Evolutionary conservation across 2,888 invertebrate species (phyloP).

Genomic region (Agriopis aurantiaria): DNA sequence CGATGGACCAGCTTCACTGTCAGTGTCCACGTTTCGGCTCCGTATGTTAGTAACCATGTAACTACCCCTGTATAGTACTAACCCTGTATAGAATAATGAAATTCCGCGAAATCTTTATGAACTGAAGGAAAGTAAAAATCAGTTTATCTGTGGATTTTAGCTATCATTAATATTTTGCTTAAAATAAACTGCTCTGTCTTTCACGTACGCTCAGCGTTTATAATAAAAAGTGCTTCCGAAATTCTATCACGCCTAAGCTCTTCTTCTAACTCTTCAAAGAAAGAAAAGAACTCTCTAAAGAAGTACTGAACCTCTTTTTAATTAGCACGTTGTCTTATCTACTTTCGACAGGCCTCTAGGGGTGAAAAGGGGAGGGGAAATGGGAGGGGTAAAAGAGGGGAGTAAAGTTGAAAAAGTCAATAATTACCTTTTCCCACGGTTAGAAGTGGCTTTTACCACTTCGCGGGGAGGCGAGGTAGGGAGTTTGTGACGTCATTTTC

Average conservation of each 20-base stretch:
- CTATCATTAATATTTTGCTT: too few relatives aligned
- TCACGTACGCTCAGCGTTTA: too few relatives aligned
- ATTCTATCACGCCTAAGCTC: conserved; percentile 35
- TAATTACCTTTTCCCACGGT: conserved; percentile 80
- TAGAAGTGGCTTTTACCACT: conserved; percentile 69
- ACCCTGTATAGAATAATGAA: not conserved
- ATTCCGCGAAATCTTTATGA: not conserved
- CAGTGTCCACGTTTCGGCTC: too few relatives aligned
- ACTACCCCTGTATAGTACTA: too few relatives aligned
- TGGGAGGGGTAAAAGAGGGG: conserved; percentile 42
- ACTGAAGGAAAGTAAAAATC: not conserved
- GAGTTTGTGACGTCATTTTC: conserved; percentile 16
- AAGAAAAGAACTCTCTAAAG: conserved; percentile 52
- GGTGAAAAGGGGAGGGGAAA: conserved; percentile 40
- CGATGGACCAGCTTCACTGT: too few relatives aligned
- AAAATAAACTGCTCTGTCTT: too few relatives aligned
- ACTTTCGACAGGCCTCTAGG: conserved; percentile 66
- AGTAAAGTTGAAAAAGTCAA: conserved; percentile 77
- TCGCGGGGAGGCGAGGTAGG: conserved; percentile 35
- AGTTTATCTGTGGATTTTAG: not conserved
- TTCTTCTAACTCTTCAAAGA: conserved; percentile 22
- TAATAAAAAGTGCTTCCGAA: too few relatives aligned
- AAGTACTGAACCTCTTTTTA: conserved; percentile 68
- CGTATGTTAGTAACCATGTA: too few relatives aligned
- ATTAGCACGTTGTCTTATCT: conserved; percentile 76